Conservation (phyloP, 2,888 invertebrate genomes). For the Lasioglossum pauxillum region DNA sequence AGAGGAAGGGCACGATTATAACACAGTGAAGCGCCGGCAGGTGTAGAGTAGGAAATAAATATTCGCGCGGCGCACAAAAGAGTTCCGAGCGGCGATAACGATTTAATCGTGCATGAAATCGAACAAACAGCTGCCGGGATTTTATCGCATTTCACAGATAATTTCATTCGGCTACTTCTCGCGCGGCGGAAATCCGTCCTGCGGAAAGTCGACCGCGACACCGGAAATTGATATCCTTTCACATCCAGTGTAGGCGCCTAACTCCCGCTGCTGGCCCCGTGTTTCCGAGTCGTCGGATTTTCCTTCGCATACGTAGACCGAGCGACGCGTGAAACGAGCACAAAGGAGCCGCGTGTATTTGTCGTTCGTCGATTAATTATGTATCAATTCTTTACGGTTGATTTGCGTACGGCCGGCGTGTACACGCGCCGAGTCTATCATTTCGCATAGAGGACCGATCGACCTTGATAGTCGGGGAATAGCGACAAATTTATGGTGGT, state of each 20-base stretch:
- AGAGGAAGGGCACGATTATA: background rate
- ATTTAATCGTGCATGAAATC: slow-evolving; percentile 40
- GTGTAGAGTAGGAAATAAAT: background rate
- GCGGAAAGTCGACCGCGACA: background rate
- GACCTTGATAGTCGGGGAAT: slow-evolving; percentile 30
- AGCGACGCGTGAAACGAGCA: background rate
- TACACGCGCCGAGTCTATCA: slow-evolving; percentile 12
- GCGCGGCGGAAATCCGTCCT: slow-evolving; percentile 26
- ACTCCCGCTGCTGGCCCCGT: background rate
- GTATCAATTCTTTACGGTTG: slow-evolving; percentile 45
- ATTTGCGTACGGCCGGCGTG: slow-evolving; percentile 18
- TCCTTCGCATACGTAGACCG: background rate
- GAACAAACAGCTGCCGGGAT: slow-evolving; percentile 26
- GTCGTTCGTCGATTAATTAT: slow-evolving; percentile 15
- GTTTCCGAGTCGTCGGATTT: background rate
- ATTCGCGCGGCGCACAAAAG: background rate
- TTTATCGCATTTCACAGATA: slow-evolving; percentile 48
- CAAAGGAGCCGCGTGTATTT: slow-evolving; percentile 9
- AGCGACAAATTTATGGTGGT: slow-evolving; percentile 42
- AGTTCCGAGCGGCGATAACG: background rate
- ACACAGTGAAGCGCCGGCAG: background rate
- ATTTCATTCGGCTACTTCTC: slow-evolving; percentile 30
- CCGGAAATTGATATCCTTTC: slow-evolving; percentile 52
- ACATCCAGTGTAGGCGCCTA: background rate
- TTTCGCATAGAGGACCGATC: slow-evolving; percentile 1